A percentile compares a stretch with the other conserved stretches of the same genome.
Evolutionary conservation across 2,113 vertebrate species (phyloP).

Genomic region (Egretta garzetta): DNA sequence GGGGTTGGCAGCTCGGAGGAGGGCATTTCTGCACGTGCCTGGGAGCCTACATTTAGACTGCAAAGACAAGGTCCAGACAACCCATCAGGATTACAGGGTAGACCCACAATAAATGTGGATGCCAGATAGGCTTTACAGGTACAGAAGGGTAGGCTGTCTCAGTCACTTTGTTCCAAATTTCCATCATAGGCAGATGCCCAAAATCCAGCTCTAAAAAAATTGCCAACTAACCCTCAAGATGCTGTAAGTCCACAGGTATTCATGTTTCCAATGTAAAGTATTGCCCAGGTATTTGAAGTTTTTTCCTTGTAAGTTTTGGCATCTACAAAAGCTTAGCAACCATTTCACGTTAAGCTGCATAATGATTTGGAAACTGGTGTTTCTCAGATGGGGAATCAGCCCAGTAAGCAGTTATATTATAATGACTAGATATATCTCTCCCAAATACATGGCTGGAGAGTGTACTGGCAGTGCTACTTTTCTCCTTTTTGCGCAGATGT

Average conservation of each 20-base stretch:
- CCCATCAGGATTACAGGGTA: not conserved
- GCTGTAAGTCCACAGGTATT: not conserved
- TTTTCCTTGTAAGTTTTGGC: not conserved
- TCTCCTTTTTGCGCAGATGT: not conserved
- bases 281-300: not conserved
- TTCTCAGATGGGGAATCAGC: not conserved
- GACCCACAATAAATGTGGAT: not conserved
- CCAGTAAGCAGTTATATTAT: not conserved
- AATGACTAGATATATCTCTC: not conserved
- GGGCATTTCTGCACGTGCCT: not conserved
- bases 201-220: not conserved
- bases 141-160: not conserved
- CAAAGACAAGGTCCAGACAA: not conserved
- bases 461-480: not conserved
- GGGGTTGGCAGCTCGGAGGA: not conserved
- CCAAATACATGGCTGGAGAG: not conserved
- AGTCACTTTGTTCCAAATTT: not conserved
- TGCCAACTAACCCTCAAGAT: not conserved
- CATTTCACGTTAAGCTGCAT: not conserved
- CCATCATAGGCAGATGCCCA: rapidly evolving
- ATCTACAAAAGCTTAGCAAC: not conserved
- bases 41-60: not conserved
- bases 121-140: not conserved
- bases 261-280: not conserved
- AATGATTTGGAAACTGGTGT: not conserved